Base-by-base conservation (phyloP, 2,888 invertebrate species). In the Schrankia costaestrigalis region DNA sequence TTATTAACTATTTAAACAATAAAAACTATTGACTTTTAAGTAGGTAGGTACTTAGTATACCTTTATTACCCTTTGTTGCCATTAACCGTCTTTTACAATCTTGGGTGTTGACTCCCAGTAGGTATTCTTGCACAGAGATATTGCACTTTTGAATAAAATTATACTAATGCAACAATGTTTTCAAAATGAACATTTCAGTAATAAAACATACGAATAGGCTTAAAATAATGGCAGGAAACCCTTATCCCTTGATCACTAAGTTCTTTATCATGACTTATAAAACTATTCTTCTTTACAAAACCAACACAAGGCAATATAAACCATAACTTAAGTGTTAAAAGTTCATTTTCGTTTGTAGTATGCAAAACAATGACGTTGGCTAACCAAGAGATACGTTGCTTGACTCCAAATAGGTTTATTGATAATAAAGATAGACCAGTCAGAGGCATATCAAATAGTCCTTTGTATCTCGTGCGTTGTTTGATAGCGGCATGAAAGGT, bases 371-470 rank as follows among this genome's bases (percentile, higher is more conserved):
- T 71, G 56, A 63, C 60, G 56, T 59, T 56, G 55, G 46, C 44
- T 45, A 51, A 49, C 45, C 45, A 43, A 24, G 22, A 19, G 22
- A 49, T 56, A 71, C 72, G 72, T 56, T 60, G 32, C 45, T 55
- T 26, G 74, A 73, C 63, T 77, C 37, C 52, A 57, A 75, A 77
- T 75, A 47, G 64, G 46, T 61, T 68, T 66, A 63, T 68, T 67
- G 65, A 63, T 64, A 62, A 58, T 56, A 50, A 43, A 40, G 60
- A 61, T 65, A 57, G 52, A 54, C 56, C 48, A 60, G 45, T 47
- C 56, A 37, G 53, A 57, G 38, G 71, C 66, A 65, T 73, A 62
- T 56, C 51, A 64, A 69, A 53, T 34, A 56, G 44, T 28, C 38
- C 49, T 57, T 55, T 52, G 46, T 53, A 49, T 44, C n/a, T n/a